Base-by-base conservation (phyloP, 2,113 vertebrate genomes). In the Sander lucioperca region DNA sequence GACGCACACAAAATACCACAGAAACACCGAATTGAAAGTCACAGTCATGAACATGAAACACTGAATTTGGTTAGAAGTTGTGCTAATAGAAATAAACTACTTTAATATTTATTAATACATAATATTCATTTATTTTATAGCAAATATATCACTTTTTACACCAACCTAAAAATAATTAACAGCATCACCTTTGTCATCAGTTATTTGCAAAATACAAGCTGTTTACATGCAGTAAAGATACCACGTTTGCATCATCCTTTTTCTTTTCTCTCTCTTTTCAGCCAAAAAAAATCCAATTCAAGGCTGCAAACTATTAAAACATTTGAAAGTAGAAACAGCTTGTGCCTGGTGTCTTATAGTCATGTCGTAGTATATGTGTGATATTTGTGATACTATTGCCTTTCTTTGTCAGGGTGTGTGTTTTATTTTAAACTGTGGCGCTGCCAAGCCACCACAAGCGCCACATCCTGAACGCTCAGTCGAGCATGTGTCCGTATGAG, bases 391-490 rank as follows among this genome's bases (percentile, higher is more conserved):
- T 56, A 21, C 25, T 65, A 4, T 25, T 64, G 12, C 11, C n/a
- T 45, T 65, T 75, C 39, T 30, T n/a, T 76, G 57, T 56, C 19
- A 18, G 27, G 7, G 0, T 1, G 12, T 43, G 33, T 65, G 73
- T 78, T 86, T 86, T 27, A 67, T 54, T 21, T 73, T 54, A 85
- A 65, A 57, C 21, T 43, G 15, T 5, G 36, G 3, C 36, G 23
- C 4, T 33, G 21, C 4, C 4, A 18, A n/a, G 25, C 6, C n/a
- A 68, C 5, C 2, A 47, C 6, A 69, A 18, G n/a, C 18, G 68
- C 86, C 86, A 91, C 89, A 82, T 92, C 87, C 91, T 91, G 91
- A 65, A 13, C 1, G 1, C 51, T 27, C 36, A 43, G 10, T 16
- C 13, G 13, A 47, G 18, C n/a, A 21, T 77, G 9, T 77, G 19